Base-by-base conservation (phyloP, 2,888 invertebrate species). In the Biston stratarius region DNA sequence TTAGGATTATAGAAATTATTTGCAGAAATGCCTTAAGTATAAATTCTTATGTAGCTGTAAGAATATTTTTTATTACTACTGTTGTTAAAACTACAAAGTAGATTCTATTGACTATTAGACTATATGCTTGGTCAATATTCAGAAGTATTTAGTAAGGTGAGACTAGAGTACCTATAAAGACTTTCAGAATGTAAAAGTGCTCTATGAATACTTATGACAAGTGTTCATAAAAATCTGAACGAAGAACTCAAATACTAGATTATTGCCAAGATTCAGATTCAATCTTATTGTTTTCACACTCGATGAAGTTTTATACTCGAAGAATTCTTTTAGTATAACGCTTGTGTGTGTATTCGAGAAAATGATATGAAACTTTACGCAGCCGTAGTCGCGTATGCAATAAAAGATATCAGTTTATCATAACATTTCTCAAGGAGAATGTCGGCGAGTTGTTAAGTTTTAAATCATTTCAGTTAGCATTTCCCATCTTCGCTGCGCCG, bases 351-450 rank as follows among this genome's bases (percentile, higher is more conserved):
- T 57, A 64, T 64, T 66, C 60, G 55, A 60, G 45, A 64, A 38
- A 67, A 53, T 62, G 70, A 75, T 69, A 69, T 71, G 73, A 66
- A 75, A 70, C 53, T 74, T 70, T 76, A 67, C 68, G 70, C 59
- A 74, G 58, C 67, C 73, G 60, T 69, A 77, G 55, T 70, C 71
- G 76, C 66, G 67, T 70, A 52, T 55, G 70, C 74, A 78, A 79
- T 80, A 81, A 80, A 80, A 75, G 6, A 72, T 77, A 74, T 75
- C 65, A 74, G 77, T 72, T 74, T 77, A 80, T 76, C 68, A 74
- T 76, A 79, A 78, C 75, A 77, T 67, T 77, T 79, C 78, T 76
- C 72, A 75, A 67, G 74, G 77, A 74, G 70, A 75, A 77, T 75
- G 69, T 73, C 74, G 70, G 74, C 68, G 24, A 68, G 74, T 69